Evolutionary conservation across 2,888 invertebrate species (phyloP), one percentile per base, ranked within the genome.

Genomic region (Tethea ocularis): DNA sequence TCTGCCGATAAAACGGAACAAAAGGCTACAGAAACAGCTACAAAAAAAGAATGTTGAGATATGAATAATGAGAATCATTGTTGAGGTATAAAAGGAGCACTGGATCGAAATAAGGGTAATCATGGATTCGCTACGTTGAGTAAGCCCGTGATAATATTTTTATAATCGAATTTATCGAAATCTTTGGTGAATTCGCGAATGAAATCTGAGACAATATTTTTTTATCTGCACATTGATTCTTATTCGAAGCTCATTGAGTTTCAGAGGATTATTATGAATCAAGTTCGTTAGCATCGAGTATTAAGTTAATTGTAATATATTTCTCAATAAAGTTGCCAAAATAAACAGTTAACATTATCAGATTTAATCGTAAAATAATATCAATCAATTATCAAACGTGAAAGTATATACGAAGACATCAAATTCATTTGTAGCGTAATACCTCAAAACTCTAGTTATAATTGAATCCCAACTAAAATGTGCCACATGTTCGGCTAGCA

Each of bases 31-130:
- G 68, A 77, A 78, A 73, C 71, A 78, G 71, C 71, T 70, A 78
- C 77, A 79, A 76, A 82, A 36, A 53, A 74, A 72, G 74, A 81
- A 81, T 72, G 67, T 64, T 71, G 76, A 75, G 82, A 79, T 80
- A 82, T 83, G 83, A 87, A 86, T 83, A 84, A 88, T 81, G 79
- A 76, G 80, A 75, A 80, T 83, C 82, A 80, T 85, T 83, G 80
- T 78, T 74, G 71, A 77, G 78, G 71, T 74, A 81, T 78, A 80
- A 84, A 79, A 75, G 77, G 74, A 70, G 75, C 77, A 74, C 66
- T 75, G 71, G 64, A 60, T 77, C 70, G 77, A 74, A 81, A 79
- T 77, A 77, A 72, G 71, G 74, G 79, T 77, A 79, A 83, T 82
- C 78, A 79, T 64, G 65, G 61, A 60, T 33, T 52, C 57, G 57